These are phyloP conservation scores for Aphyosemion australe DNA, from an alignment of 2,113 vertebrate genomes.

Conservation along the genomic window DNA sequence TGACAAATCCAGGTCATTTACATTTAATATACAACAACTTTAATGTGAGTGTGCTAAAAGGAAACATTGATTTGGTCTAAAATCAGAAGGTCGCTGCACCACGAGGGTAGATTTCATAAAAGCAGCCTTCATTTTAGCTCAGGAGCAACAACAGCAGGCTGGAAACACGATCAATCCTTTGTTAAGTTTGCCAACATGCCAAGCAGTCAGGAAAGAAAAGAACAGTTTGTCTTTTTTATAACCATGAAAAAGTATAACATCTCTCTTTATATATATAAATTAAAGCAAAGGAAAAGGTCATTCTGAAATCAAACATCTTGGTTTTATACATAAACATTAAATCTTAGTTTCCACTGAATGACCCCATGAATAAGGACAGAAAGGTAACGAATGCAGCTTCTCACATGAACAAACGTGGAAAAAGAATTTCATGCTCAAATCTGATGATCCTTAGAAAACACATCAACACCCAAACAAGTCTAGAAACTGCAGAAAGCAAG, in stretches of 20 bases:
- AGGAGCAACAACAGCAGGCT: conserved; percentile 18
- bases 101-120: not conserved
- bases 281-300: conserved; percentile 37
- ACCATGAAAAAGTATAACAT: conserved; percentile 43
- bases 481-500: conserved; percentile 11
- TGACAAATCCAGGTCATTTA: conserved; percentile 70
- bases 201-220: conserved; percentile 26
- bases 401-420: conserved; percentile 15
- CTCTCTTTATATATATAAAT: conserved; percentile 43
- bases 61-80: conserved; percentile 44
- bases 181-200: conserved; percentile 13
- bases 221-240: conserved; percentile 22
- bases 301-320: conserved; percentile 32
- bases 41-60: conserved; percentile 47
- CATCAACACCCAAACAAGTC: not conserved
- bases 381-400: conserved; percentile 22
- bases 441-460: conserved; percentile 15
- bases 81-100: conserved; percentile 29
- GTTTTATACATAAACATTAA: conserved; percentile 48
- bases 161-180: not conserved
- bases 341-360: conserved; percentile 2
- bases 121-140: conserved; percentile 9
- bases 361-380: conserved; percentile 13
- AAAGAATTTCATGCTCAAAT: conserved; percentile 12
- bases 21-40: conserved; percentile 65